Base-by-base conservation (phyloP, 1,140 invertebrate species). In the Lordiphosa stackelbergi region DNA sequence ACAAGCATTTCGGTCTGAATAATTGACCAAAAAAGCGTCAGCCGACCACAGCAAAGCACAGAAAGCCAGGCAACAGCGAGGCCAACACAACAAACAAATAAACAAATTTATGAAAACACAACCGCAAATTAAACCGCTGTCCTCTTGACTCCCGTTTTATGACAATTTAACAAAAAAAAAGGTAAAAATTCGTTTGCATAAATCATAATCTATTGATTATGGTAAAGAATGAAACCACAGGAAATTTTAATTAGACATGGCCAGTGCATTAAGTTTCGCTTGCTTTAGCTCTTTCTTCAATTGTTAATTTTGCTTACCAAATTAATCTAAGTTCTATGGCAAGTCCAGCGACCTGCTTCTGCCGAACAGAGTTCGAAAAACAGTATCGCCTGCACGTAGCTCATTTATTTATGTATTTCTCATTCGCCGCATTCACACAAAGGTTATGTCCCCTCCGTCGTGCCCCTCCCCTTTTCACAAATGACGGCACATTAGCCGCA, bases 341-440 rank as follows among this genome's bases (percentile, higher is more conserved):
- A 31, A 31, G 28, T 31, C 28, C 28, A 31, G 28, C 28, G 28
- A 31, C 6, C 28, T 54, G 0, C 0, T 10, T 16, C 7, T 9
- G n/a, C n/a, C n/a, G n/a, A n/a, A n/a, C n/a, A n/a, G 3, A 41
- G 36, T 45, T 46, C 5, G 16, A 34, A 31, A 19, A 24, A 28
- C 8, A 43, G 56, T 64, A 64, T 55, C 49, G 49, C 45, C 24
- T 41, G 60, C 78, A 83, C 78, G 77, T 83, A 81, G 52, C 77
- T 77, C 74, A 81, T 83, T 83, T 77, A 84, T 73, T 83, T 83
- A 77, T 83, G 77, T 69, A 72, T 73, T 83, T 69, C 45, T 72
- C 55, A 65, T 54, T 65, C 55, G 60, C 45, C 54, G 49, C 69
- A 71, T 70, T 73, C 62, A 62, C 51, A 72, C 64, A 81, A 78